Base-by-base conservation (phyloP, 1,140 invertebrate genomes). In the Halyomorpha halys region DNA sequence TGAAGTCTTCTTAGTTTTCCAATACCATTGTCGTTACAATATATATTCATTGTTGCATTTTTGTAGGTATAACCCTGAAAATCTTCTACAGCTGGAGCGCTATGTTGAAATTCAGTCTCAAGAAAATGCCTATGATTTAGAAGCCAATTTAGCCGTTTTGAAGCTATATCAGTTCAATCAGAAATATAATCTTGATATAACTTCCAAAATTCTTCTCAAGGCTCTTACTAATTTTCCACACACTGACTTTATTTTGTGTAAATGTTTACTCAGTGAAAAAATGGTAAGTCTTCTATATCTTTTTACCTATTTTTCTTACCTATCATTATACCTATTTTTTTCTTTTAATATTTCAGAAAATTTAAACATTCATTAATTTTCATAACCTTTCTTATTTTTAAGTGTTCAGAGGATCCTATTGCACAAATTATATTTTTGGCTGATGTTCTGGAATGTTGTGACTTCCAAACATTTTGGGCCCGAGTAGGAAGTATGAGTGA, bases 211-310 rank as follows among this genome's bases (percentile, higher is more conserved):
- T 73, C 77, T 98, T 13, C 72, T 98, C 59, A 98, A 98, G 74
- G 93, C 94, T 2, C 76, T 98, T 13, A 97, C 94, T 14, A 97
- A 97, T 79, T 83, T 97, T 67, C 95, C 95, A 11, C 91, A 97
- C 71, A 94, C 94, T 18, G 95, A 98, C 78, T 97, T 98, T 74
- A 90, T 94, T 30, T 77, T 98, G 47, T 97, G 94, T 78, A 97
- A 97, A 78, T 97, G 93, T 77, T 80, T 98, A 30, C 80, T 98
- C 61, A 86, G 89, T 68, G 86, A 90, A 70, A 83, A 83, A 73
- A 86, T 91, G 75, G 91, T 94, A 81, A 80, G 65, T 61, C 9
- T 45, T 11, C 8, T n/a, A n/a, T n/a, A n/a, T n/a, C n/a, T n/a
- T n/a, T 14, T 30, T 61, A 14, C 39, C 47, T 19, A 59, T 59